Evolutionary conservation across 1,140 invertebrate genomes (phyloP).

Genomic region (Kradibia gibbosae): DNA sequence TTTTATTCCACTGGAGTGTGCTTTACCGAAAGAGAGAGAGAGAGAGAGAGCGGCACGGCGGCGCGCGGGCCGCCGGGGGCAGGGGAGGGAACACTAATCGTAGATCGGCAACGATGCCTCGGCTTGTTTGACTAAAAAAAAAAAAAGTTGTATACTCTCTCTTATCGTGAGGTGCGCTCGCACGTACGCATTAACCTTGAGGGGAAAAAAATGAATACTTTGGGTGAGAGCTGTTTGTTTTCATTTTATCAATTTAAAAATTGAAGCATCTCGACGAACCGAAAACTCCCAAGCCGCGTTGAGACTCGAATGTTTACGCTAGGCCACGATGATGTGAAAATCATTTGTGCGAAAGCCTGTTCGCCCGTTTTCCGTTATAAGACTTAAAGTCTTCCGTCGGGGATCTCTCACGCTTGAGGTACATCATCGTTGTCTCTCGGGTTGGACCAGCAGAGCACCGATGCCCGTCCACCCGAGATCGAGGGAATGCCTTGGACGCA

Average conservation of each 20-base stretch:
- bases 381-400: too few species aligned
- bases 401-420: too few species aligned
- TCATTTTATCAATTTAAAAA: background rate
- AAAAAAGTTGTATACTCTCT: background rate
- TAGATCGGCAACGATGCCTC: background rate
- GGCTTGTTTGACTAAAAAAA: background rate
- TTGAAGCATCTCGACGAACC: background rate
- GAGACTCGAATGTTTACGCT: too few species aligned
- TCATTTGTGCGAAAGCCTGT: background rate
- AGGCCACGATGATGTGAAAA: too few species aligned
- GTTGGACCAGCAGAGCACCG: too few species aligned
- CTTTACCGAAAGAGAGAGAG: background rate
- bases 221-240: background rate
- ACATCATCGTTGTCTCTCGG: too few species aligned
- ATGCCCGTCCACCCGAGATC: too few species aligned
- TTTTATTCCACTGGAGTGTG: slow-evolving; percentile 12
- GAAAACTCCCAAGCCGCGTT: background rate
- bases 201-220: background rate
- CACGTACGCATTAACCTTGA: slow-evolving; percentile 14
- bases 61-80: too few species aligned
- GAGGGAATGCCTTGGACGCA: too few species aligned
- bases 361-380: background rate
- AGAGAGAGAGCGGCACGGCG: too few species aligned
- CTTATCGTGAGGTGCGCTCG: background rate
- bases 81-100: background rate